A percentile compares a stretch with the other conserved stretches of the same genome.
phyloP scores from a whole-genome alignment of 2,888 invertebrate genomes.

The Silvanus unidentatus region DNA sequence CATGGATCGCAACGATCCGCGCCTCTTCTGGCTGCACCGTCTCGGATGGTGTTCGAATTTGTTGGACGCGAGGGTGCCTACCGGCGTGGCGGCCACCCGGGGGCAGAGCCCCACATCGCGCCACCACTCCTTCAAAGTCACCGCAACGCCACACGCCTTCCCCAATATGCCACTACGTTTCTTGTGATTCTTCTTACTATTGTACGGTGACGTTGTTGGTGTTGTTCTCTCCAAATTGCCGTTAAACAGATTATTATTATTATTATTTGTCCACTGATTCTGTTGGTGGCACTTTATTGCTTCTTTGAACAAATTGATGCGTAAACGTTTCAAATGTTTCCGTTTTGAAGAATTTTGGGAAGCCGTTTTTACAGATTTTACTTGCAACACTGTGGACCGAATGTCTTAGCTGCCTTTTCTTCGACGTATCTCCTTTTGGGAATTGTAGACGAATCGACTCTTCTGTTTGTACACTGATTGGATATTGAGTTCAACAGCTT shows the following conservation, averaged over 20 bases:
- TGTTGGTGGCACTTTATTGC: constrained; percentile 16
- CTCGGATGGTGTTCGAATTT: constrained; percentile 26
- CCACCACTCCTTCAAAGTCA: constrained; percentile 48
- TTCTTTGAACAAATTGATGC: constrained; percentile 22
- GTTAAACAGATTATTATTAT: too few relatives aligned
- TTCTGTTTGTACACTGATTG: too few relatives aligned
- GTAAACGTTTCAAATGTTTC: constrained; percentile 24
- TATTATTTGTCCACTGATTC: too few relatives aligned
- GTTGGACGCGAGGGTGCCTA: constrained; percentile 32
- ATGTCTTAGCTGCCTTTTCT: constrained; percentile 15
- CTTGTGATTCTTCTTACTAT: background rate
- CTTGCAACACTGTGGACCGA: too few relatives aligned
- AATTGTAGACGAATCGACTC: constrained; percentile 3
- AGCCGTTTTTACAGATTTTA: constrained; percentile 30
- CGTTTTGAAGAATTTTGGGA: constrained; percentile 22
- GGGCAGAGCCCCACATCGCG: constrained; percentile 49
- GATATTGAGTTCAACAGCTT: too few relatives aligned
- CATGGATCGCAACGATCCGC: constrained; percentile 51
- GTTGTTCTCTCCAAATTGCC: background rate
- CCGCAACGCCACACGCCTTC: constrained; percentile 44
- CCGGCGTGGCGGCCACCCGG: constrained; percentile 39
- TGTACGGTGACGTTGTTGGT: background rate
- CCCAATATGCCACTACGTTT: constrained; percentile 29
- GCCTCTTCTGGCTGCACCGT: constrained; percentile 17
- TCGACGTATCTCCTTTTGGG: constrained; percentile 18